phyloP scores from a whole-genome alignment of 2,113 vertebrate genomes.

The Heteronetta atricapilla region DNA sequence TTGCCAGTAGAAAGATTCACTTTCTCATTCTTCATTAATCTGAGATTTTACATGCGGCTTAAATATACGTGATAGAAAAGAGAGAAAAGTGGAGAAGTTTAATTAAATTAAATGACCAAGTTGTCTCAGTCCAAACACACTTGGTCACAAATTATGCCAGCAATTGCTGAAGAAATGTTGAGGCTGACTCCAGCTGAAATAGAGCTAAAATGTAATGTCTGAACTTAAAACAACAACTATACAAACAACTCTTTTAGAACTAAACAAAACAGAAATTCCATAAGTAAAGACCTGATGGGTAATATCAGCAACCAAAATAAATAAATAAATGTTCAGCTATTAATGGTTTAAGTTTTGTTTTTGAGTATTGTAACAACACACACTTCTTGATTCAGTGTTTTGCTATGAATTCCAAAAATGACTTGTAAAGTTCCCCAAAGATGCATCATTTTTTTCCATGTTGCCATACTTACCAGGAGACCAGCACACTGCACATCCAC shows the following conservation, averaged over 20 bases:
- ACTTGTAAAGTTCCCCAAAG: neutral
- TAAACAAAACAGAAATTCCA: neutral
- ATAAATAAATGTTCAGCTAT: neutral
- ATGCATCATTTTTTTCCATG: neutral
- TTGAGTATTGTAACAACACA: neutral
- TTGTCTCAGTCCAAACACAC: conserved; percentile 26
- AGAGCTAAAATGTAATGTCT: neutral
- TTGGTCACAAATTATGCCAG: conserved; percentile 5
- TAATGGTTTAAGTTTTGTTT: neutral
- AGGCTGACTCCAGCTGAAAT: neutral
- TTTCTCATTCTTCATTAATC: conserved; percentile 23
- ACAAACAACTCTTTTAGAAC: too few relatives aligned
- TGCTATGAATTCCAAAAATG: neutral
- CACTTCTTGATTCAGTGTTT: neutral
- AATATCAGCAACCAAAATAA: neutral
- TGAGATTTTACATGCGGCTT: conserved; percentile 11
- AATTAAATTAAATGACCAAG: conserved; percentile 48
- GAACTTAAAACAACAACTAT: neutral
- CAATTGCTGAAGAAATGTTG: neutral
- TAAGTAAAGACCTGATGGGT: neutral
- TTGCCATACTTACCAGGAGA: neutral
- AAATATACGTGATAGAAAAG: neutral
- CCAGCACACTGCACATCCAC: neutral
- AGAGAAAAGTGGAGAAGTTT: conserved; percentile 2
- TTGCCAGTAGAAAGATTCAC: conserved; percentile 5